phyloP scores from a whole-genome alignment of 2,113 vertebrate species.

The Campylomormyrus tamandua region DNA sequence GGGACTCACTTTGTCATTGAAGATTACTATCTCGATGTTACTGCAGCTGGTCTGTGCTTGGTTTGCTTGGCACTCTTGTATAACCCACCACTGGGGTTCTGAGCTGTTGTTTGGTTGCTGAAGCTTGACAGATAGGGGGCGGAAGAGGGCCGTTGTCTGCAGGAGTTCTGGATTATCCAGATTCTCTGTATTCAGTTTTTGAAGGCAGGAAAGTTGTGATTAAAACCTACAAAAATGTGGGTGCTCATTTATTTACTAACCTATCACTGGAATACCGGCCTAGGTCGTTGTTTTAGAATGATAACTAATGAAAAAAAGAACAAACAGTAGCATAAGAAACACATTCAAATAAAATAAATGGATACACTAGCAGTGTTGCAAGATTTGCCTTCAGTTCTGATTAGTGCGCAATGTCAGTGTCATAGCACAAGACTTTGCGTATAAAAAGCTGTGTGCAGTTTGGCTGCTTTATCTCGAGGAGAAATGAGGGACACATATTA shows the following conservation, averaged over 20 bases:
- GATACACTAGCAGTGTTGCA: background rate
- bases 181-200: slow-evolving; percentile 35
- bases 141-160: slow-evolving; percentile 57
- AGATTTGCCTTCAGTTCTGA: background rate
- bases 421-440: background rate
- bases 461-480: background rate
- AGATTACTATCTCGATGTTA: slow-evolving; percentile 60
- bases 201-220: background rate
- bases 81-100: slow-evolving; percentile 62
- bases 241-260: background rate
- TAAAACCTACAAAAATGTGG: background rate
- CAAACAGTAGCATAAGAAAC: background rate
- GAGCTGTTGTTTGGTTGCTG: slow-evolving; percentile 35
- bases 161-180: slow-evolving; percentile 40
- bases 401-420: background rate
- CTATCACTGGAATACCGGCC: background rate
- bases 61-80: slow-evolving; percentile 57
- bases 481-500: background rate
- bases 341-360: background rate
- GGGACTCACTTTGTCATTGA: slow-evolving; percentile 73
- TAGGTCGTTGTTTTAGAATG: background rate
- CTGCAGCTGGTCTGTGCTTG: slow-evolving; percentile 42
- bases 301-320: background rate
- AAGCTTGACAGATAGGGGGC: slow-evolving; percentile 58
- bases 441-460: background rate